Base-by-base conservation (phyloP, 2,797 vertebrate genomes). In the Rhinatrema bivittatum region DNA sequence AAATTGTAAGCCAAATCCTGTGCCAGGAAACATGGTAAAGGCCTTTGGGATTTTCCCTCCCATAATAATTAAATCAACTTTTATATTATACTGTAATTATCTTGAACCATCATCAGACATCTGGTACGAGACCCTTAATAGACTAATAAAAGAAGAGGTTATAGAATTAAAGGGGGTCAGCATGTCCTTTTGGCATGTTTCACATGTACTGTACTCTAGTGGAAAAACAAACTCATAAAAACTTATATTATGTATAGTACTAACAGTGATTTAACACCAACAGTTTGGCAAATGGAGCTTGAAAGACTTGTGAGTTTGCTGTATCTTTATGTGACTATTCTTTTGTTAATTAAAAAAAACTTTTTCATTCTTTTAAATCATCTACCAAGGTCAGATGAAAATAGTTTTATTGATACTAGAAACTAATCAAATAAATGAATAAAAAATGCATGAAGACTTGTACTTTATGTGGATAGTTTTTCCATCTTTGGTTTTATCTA, bases 51-150 rank as follows among this genome's bases (percentile, higher is more conserved):
- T 37, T 38, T 29, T 50, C 30, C 43, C 50, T 50, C 39, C 33
- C 31, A 42, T 50, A 50, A 42, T 43, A 50, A 43, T 47, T 50
- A 50, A 50, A 50, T 50, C 50, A 47, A 50, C 39, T 43, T 22
- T 11, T 29, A 29, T 33, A 36, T 33, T 33, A 19, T 33, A 32
- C 39, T 50, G 13, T 33, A 50, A 50, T 50, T 43, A 50, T 50
- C 47, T 42, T 50, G 25, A 39, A 43, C 39, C 47, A 50, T 50
- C 61, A 71, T 46, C 54, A 63, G 40, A 61, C 67, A 42, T 65
- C 58, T 37, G 34, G 28, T 52, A 28, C 51, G 60, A 74, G 53
- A 62, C 65, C 77, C 75, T 76, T 84, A 72, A 79, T 80, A 76
- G 74, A 70, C 22, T 77, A 74, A 72, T 68, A 60, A 52, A 24